Base-by-base conservation (phyloP, 2,113 vertebrate species). In the Nycticorax nycticorax region DNA sequence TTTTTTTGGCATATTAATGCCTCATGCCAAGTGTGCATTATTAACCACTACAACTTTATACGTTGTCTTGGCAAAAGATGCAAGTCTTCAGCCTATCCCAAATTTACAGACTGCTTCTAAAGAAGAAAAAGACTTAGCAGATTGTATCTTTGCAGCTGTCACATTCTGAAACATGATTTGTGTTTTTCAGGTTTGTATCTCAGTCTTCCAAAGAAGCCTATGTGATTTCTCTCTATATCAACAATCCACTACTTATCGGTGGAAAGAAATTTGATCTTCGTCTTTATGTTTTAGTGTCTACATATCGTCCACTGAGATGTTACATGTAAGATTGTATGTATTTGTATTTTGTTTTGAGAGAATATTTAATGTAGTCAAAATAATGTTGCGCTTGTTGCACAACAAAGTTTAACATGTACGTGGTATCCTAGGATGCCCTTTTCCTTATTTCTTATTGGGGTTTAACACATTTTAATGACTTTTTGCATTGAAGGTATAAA, bases 181-280 rank as follows among this genome's bases (percentile, higher is more conserved):
- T 81, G 45, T 69, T 33, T 57, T 85, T 15, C 95, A 99, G 99
- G 96, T 99, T 99, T 95, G 97, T 99, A 67, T 98, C 99, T 17
- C 97, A 99, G 97, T 97, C 98, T 37, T 97, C 98, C 19, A 99
- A 99, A 89, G 99, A 99, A 89, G 99, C 99, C 8, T 99, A 99
- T 30, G 99, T 99, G 84, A 99, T 99, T 97, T 99, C 99, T 8
- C 98, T 99, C 23, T 99, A 99, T 86, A 99, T 99, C 74, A 99
- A 98, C 97, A 99, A 99, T 85, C 99, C 99, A 0, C 93, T 99
- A 48, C 98, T 99, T 27, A 99, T 99, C 14, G 99, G 99, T 17
- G 99, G 99, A 24, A 99, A 99, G 98, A 99, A 99, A 96, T 99
- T 99, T 73, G 99, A 99, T 96, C 98, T 99, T 93, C 99, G 99